Evolutionary conservation across 2,888 invertebrate genomes (phyloP).

Genomic region (Tachina lurida): DNA sequence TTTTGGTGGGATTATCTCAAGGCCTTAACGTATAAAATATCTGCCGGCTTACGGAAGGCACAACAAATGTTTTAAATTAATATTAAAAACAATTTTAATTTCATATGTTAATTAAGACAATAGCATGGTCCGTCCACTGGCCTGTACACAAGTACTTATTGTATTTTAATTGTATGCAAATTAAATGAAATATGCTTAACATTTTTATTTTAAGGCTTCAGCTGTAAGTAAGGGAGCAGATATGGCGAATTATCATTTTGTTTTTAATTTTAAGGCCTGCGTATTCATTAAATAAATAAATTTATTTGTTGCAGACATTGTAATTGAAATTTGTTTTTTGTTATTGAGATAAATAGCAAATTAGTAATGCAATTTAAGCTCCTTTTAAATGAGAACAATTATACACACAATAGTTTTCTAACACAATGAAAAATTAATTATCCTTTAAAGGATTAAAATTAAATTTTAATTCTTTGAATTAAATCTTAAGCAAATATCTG

Average conservation of each 20-base stretch:
- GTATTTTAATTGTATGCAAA: conserved; percentile 25
- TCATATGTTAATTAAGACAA: conserved; percentile 56
- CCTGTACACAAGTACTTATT: conserved; percentile 19
- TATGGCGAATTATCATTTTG: neutral
- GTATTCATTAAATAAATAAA: conserved; percentile 25
- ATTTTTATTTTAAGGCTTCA: conserved; percentile 37
- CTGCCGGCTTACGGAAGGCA: conserved; percentile 16
- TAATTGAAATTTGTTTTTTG: conserved; percentile 3
- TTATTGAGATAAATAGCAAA: neutral
- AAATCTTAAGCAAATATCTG: neutral
- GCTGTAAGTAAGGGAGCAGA: conserved; percentile 25
- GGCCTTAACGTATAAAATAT: neutral
- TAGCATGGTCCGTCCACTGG: conserved; percentile 10
- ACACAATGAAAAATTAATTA: no score
- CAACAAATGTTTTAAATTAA: conserved; percentile 32
- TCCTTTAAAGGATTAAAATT: neutral
- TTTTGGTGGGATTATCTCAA: neutral
- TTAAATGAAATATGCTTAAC: conserved; percentile 52
- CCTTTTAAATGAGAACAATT: neutral
- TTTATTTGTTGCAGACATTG: conserved; percentile 16
- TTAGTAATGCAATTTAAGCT: neutral
- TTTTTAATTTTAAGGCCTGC: conserved; percentile 12
- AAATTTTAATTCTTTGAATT: neutral
- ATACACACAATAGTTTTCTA: no score
- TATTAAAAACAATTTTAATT: conserved; percentile 61